Base-by-base conservation (phyloP, 2,113 vertebrate genomes). In the Macrotis lagotis region DNA sequence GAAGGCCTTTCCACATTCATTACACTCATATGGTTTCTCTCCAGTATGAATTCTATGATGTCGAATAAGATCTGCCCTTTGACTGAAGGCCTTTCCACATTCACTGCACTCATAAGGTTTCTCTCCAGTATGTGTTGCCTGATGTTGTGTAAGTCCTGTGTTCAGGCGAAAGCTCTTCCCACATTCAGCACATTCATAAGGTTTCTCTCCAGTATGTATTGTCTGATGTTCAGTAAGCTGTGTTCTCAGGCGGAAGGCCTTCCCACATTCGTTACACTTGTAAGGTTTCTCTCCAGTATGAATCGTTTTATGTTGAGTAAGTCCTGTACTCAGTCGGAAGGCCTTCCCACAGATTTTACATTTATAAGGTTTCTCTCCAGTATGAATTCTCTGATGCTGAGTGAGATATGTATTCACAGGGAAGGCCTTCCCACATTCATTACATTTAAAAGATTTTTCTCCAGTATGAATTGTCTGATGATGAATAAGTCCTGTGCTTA, bases 391-490 rank as follows among this genome's bases (percentile, higher is more conserved):
- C 91, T 98, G 96, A 95, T 99, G 99, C 25, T 98, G 98, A 93
- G 98, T 98, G 31, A 99, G 98, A n/a, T 98, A 98, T 25, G 98
- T 97, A 59, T 98, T 98, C 19, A 98, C 98, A 3, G 98, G 98
- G 96, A 99, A 99, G 92, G 98, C 97, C 97, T 99, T 99, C 0
- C 99, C 98, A 90, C 99, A 99, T 98, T 99, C 98, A 95, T 97
- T 98, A 96, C 99, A 99, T 50, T 98, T 98, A 93, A 99, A 99
- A 11, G 99, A 99, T 97, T 99, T 99, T 96, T 99, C 99, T 2
- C 99, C 99, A 7, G 99, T 99, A 44, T 99, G 99, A 48, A 99
- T 98, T 97, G 99, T 98, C 96, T 99, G 98, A 89, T 99, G 99
- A 96, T 99, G 99, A 96, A 99, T 99, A 88, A 99, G 98, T 90